These are phyloP conservation scores for Euproctis similis DNA, from an alignment of 2,888 invertebrate genomes.

Conservation along the genomic window DNA sequence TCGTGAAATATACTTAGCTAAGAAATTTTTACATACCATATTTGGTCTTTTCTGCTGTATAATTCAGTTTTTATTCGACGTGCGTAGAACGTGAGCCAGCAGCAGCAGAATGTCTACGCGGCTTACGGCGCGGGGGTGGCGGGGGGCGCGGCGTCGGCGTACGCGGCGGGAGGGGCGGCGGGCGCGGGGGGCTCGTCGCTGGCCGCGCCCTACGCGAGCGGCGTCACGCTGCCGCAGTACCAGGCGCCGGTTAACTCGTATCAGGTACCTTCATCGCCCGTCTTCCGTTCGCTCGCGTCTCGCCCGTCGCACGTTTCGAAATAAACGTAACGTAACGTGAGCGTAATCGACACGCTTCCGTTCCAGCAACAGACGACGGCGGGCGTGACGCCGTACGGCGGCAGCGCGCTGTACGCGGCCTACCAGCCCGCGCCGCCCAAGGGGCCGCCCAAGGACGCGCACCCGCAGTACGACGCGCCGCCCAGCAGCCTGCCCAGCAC, in stretches of 20 bases:
- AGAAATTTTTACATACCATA: no score
- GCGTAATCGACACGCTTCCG: no score
- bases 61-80: no score
- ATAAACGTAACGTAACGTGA: no score
- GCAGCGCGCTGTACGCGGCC: constrained; percentile 64
- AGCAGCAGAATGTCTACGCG: constrained; percentile 44
- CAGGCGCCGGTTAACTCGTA: constrained; percentile 66
- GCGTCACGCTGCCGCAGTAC: constrained; percentile 64
- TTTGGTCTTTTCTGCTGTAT: no score
- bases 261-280: constrained; percentile 38
- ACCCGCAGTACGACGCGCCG: constrained; percentile 32
- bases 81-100: constrained; percentile 18
- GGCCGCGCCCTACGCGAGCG: constrained; percentile 60
- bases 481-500: constrained; percentile 60
- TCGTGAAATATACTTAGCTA: no score
- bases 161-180: background rate
- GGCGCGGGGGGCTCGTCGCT: constrained; percentile 21
- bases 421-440: constrained; percentile 37
- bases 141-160: background rate
- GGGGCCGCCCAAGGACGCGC: constrained; percentile 22
- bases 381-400: constrained; percentile 57
- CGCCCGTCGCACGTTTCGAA: no score
- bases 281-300: no score
- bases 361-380: constrained; percentile 50
- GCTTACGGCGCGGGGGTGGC: constrained; percentile 15